Evolutionary conservation across 2,888 invertebrate genomes (phyloP).

Genomic region (Erebia aethiops): DNA sequence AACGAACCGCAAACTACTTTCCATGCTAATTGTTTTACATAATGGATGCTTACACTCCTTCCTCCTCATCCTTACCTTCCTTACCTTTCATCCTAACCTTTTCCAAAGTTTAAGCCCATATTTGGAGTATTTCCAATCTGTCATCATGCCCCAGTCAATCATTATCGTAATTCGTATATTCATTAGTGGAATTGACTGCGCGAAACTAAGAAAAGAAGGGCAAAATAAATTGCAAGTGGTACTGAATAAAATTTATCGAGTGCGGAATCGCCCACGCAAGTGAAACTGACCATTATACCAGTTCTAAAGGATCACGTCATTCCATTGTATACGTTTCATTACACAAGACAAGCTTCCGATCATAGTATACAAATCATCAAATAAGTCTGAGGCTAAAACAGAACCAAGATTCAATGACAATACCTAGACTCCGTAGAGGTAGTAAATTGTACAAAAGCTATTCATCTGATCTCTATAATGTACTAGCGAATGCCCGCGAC

Average conservation of each 20-base stretch:
- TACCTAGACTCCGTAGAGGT: neutral
- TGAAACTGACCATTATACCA: slow-evolving; percentile 39
- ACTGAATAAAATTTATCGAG: slow-evolving; percentile 58
- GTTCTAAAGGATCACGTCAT: slow-evolving; percentile 35
- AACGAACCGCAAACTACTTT: slow-evolving; percentile 41
- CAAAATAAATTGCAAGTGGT: slow-evolving; percentile 45
- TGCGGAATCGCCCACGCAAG: slow-evolving; percentile 41
- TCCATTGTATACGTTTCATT: slow-evolving; percentile 41
- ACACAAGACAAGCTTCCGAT: slow-evolving; percentile 37
- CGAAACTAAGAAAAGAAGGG: slow-evolving; percentile 36
- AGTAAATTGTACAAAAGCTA: no score
- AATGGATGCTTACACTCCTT: no score
- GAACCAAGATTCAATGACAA: no score
- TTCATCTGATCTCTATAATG: no score
- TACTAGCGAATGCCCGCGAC: no score
- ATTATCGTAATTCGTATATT: slow-evolving; percentile 35
- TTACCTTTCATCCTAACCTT: no score
- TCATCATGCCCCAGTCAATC: slow-evolving; percentile 44
- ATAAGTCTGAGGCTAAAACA: slow-evolving; percentile 43
- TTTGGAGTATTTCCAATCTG: slow-evolving; percentile 45
- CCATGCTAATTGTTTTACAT: slow-evolving; percentile 51
- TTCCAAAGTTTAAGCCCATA: slow-evolving; percentile 39
- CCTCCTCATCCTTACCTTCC: no score
- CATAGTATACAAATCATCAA: slow-evolving; percentile 43
- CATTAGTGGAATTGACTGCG: neutral